These are phyloP conservation scores for Nephrotoma guestfalica DNA, from an alignment of 2,888 invertebrate genomes.

Conservation along the genomic window DNA sequence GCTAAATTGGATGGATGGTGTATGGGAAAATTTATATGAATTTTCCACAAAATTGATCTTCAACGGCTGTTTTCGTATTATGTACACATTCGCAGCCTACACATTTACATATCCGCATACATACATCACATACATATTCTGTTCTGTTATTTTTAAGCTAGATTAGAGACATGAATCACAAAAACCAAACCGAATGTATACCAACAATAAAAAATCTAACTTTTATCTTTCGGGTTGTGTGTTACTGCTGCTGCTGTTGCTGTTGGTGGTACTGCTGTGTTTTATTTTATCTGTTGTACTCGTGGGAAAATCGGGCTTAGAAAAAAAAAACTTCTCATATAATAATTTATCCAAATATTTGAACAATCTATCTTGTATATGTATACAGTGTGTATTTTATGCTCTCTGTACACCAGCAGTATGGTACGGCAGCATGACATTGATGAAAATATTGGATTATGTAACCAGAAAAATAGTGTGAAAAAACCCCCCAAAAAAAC, in stretches of 20 bases:
- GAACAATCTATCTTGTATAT: neutral
- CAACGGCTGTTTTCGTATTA: neutral
- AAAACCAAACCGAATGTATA: neutral
- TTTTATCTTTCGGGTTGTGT: neutral
- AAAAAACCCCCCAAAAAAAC: neutral
- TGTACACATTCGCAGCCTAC: neutral
- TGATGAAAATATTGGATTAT: neutral
- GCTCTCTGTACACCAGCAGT: neutral
- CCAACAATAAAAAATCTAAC: neutral
- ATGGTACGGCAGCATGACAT: neutral
- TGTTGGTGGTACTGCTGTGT: neutral
- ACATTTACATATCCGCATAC: neutral
- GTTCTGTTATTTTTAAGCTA: neutral
- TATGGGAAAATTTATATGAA: neutral
- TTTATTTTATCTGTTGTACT: neutral
- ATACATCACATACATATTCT: neutral
- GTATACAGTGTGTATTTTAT: neutral
- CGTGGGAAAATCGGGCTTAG: neutral
- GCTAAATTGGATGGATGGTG: neutral
- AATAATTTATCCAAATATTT: neutral
- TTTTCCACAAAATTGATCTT: neutral
- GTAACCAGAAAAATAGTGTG: neutral
- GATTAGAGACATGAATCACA: neutral
- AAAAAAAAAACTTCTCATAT: neutral
- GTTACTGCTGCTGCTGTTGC: neutral